Evolutionary conservation across 2,797 vertebrate species (phyloP).

Genomic region (Syndactyla subalaris): DNA sequence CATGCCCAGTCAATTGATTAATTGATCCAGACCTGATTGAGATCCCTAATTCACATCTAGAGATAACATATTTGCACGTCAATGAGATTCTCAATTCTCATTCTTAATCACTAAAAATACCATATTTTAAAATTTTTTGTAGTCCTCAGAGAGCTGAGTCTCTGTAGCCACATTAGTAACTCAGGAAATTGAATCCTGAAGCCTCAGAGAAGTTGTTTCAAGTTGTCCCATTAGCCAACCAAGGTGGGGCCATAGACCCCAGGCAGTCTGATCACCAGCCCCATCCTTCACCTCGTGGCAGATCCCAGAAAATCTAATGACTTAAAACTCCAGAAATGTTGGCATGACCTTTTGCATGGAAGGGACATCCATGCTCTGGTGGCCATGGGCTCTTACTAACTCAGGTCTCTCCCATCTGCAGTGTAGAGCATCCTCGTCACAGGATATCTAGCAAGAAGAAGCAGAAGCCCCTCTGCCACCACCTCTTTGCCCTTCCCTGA

Average conservation of each 20-base stretch:
- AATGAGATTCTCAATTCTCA: not conserved
- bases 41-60: not conserved
- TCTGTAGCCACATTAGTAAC: not conserved
- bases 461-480: not conserved
- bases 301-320: not conserved
- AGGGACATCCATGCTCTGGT: not conserved
- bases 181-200: not conserved
- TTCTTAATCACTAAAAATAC: not conserved
- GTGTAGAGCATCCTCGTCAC: not conserved
- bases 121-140: not conserved
- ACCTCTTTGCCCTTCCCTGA: not conserved
- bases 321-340: not conserved
- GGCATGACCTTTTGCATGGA: rapidly evolving
- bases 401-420: not conserved
- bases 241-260: not conserved
- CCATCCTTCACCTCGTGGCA: not conserved
- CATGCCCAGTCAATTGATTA: not conserved
- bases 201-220: not conserved
- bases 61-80: not conserved
- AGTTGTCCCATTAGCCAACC: not conserved
- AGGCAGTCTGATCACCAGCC: not conserved
- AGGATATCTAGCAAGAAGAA: not conserved
- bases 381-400: not conserved
- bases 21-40: not conserved
- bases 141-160: not conserved